Conservation (phyloP, 2,113 vertebrate species). For the Taurulus bubalis region DNA sequence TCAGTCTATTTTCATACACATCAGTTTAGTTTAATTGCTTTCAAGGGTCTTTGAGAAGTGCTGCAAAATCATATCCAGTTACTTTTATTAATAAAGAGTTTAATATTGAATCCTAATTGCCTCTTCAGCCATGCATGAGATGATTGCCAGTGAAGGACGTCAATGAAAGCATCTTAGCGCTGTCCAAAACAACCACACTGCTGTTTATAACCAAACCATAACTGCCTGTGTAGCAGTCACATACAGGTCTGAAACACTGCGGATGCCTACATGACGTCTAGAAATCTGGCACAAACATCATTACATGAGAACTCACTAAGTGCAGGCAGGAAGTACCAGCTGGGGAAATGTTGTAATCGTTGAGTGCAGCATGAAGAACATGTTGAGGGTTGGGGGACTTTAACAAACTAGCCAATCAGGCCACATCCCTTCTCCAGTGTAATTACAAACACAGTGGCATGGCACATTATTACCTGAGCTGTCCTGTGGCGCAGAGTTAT, state of each 20-base stretch:
- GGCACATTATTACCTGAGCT: slow-evolving; percentile 67
- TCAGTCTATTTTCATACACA: slow-evolving; percentile 66
- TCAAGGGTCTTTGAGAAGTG: slow-evolving; percentile 66
- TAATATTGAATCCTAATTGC: slow-evolving; percentile 68
- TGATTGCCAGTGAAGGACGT: slow-evolving; percentile 61
- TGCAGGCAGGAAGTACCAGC: slow-evolving; percentile 24
- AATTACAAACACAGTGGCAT: slow-evolving; percentile 71
- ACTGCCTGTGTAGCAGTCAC: background rate
- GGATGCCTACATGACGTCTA: slow-evolving; percentile 3
- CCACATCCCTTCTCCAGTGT: slow-evolving; percentile 52
- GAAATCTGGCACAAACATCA: slow-evolving; percentile 38
- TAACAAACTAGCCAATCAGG: slow-evolving; percentile 66
- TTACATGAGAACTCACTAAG: slow-evolving; percentile 21
- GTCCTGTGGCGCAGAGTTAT: slow-evolving; percentile 68
- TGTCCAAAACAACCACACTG: slow-evolving; percentile 25
- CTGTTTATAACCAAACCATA: slow-evolving; percentile 27
- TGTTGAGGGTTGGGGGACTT: background rate
- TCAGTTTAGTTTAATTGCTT: slow-evolving; percentile 75
- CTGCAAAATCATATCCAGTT: slow-evolving; percentile 72
- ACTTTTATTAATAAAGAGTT: slow-evolving; percentile 65
- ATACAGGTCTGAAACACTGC: slow-evolving; percentile 13
- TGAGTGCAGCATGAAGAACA: slow-evolving; percentile 2
- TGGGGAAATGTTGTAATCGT: slow-evolving; percentile 1
- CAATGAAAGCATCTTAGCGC: slow-evolving; percentile 19
- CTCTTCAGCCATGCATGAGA: slow-evolving; percentile 47